Evolutionary conservation across 2,888 invertebrate genomes (phyloP), one percentile per base, ranked within the genome.

Genomic region (Panopea generosa): DNA sequence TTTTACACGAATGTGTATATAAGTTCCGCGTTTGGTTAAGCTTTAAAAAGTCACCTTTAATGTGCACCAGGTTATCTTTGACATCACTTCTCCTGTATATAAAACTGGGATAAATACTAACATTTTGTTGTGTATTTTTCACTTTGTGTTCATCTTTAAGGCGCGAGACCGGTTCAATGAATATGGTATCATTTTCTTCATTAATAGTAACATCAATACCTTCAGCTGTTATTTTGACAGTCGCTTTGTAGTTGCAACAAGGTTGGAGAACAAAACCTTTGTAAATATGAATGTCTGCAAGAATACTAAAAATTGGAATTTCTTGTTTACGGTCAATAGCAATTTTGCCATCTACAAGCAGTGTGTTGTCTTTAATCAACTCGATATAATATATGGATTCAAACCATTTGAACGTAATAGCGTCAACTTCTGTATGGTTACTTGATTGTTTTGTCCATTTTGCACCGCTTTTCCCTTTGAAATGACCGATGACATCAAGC

Each of bases 121-220:
- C 11, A 33, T 33, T 33, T 33, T 11, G 33, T 33, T 33, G 6
- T 7, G 11, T 7, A 33, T 33, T 33, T 7, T 33, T 7, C 11
- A 7, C 11, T 33, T 7, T 7, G 4, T 7, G 6, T 9, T 4
- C n/a, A 20, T 20, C 4, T 45, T 45, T n/a, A 45, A 45, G 16
- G 6, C 68, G 55, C 22, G 59, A 62, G 11, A 20, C n/a, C 3
- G 70, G 78, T 43, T 78, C 78, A 40, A 78, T 38, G 33, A 71
- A 71, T 14, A 53, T 38, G 24, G 49, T 74, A 22, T 67, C 49
- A 43, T 67, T 67, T 24, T n/a, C 45, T 3, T 56, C 56, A 14
- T 50, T 38, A 2, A 78, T 49, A 2, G 74, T 57, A 20, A 45
- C 67, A 67, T 74, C 78, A 1, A 78, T 18, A 18, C 68, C 70